Base-by-base conservation (phyloP, 2,888 invertebrate species). In the Lamproptera curius region DNA sequence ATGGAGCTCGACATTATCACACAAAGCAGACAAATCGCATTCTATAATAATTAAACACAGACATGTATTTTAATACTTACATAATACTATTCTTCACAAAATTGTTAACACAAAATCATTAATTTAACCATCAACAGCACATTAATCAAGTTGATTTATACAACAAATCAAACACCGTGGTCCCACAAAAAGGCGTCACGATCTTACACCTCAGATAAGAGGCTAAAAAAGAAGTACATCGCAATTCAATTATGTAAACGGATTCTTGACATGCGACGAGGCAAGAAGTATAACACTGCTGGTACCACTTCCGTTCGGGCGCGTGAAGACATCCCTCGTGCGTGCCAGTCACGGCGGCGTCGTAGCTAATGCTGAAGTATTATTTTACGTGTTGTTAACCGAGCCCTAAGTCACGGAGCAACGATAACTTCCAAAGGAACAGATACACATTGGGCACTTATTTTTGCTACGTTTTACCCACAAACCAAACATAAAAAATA, bases 331-430 rank as follows among this genome's bases (percentile, higher is more conserved):
- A 58, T 54, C 48, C 63, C 59, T 67, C 77, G 74, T 76, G 76
- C 63, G 66, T 65, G 55, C 63, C 58, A 64, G 73, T 77, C 77
- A 76, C 77, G 77, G 61, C 55, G 59, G 41, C 56, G 47, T 53
- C 46, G 55, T 57, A 61, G 55, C 52, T 53, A 54, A 55, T 52
- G 42, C 42, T 34, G 16, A 38, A 33, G 42, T 39, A 49, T 49
- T 44, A 40, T 44, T 40, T 44, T 49, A 44, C 40, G 17, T 44
- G 36, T 35, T 44, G 40, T 40, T 44, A 23, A 28, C 39, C 48
- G 35, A 39, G 34, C 17, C 14, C 26, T 35, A 43, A 16, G 10
- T 39, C 39, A 36, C 28, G 35, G 34, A 43, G 28, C 39, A 39
- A 35, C 34, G 14, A 39, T 34, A 34, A 15, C 15, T 42, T 15